phyloP scores from a whole-genome alignment of 2,797 vertebrate genomes.

The Myripristis murdjan region DNA sequence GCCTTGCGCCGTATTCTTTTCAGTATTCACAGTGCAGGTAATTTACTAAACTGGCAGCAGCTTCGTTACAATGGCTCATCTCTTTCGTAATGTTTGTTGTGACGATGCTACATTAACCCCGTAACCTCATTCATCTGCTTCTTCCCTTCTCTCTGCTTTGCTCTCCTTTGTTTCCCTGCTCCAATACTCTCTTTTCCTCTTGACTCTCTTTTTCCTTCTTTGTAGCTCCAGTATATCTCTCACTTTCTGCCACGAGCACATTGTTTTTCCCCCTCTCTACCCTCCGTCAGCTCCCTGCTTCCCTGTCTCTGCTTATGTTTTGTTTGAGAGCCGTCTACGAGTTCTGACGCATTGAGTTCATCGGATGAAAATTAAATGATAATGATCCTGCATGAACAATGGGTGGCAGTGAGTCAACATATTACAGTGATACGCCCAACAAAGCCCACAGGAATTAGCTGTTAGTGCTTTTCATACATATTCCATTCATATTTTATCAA shows the following conservation, averaged over 20 bases:
- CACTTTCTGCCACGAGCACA: background rate
- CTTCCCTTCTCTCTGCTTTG: conserved; percentile 32
- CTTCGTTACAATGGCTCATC: conserved; percentile 63
- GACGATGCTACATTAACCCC: conserved; percentile 46
- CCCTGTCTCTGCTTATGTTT: background rate
- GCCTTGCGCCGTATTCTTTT: conserved; percentile 61
- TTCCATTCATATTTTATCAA: conserved; percentile 50
- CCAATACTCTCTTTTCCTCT: conserved; percentile 8
- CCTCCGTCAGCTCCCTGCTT: background rate
- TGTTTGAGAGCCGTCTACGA: background rate
- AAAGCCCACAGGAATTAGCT: conserved; percentile 13
- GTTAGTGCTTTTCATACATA: conserved; percentile 18
- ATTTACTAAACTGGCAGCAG: conserved; percentile 64
- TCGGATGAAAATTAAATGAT: conserved; percentile 9
- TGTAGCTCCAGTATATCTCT: background rate
- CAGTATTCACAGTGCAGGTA: conserved; percentile 18
- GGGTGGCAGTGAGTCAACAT: conserved; percentile 7
- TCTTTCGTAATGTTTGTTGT: conserved; percentile 51
- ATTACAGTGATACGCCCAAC: background rate
- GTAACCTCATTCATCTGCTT: conserved; percentile 44
- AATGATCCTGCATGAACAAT: background rate
- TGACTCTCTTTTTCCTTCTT: conserved; percentile 5
- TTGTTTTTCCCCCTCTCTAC: background rate
- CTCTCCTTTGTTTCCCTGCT: conserved; percentile 11
- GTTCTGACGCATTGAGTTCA: conserved; percentile 27